Evolutionary conservation across 1,140 invertebrate species (phyloP).

Genomic region (Halictus rubicundus): DNA sequence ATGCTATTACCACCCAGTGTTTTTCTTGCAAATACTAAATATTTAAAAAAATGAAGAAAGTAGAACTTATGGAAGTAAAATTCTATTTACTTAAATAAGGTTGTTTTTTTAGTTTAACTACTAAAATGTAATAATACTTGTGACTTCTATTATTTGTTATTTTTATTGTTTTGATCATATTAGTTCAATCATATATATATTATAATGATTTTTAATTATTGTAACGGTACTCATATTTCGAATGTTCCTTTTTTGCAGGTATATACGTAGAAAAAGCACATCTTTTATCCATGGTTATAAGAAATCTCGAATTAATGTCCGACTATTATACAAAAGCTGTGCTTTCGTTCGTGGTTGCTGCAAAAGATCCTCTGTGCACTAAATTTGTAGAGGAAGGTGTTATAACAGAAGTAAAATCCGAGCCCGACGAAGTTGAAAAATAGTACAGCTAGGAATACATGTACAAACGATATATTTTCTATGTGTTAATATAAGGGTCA

Average conservation of each 20-base stretch:
- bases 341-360: conserved; percentile 86
- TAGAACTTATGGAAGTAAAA: too few relatives aligned
- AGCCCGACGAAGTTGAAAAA: conserved; percentile 24
- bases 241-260: conserved; percentile 73
- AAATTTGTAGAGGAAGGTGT: conserved; percentile 69
- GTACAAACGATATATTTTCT: conserved; percentile 15
- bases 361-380: conserved; percentile 80
- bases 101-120: too few relatives aligned
- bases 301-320: conserved; percentile 90
- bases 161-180: too few relatives aligned
- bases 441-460: conserved; percentile 22
- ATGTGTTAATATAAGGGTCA: not conserved
- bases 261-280: conserved; percentile 92
- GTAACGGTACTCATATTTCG: not conserved
- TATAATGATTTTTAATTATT: not conserved
- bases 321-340: conserved; percentile 93
- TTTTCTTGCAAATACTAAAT: too few relatives aligned
- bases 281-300: conserved; percentile 93
- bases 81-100: too few relatives aligned
- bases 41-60: too few relatives aligned
- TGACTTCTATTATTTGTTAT: too few relatives aligned
- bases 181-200: too few relatives aligned
- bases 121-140: too few relatives aligned
- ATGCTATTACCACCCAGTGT: too few relatives aligned
- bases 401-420: conserved; percentile 49